Evolutionary conservation across 2,797 vertebrate species (phyloP), one percentile per base, ranked within the genome.

Genomic region (Lycodopsis pacificus): DNA sequence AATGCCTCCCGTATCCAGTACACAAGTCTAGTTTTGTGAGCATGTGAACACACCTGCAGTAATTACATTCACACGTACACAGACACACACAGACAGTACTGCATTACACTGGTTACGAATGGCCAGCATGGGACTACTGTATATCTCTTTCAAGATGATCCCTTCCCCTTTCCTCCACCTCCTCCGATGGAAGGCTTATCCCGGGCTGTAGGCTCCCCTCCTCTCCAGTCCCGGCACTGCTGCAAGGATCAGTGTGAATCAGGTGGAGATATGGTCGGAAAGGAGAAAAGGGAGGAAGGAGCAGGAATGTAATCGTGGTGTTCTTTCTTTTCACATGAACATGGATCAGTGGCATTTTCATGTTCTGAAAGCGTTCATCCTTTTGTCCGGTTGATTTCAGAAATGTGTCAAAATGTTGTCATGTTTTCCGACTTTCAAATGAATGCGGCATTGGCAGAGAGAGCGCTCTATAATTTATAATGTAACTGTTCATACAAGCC

Each of bases 221-320:
- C 46, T 76, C 65, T 79, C 48, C 73, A 22, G 58, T 79, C 77
- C 63, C 74, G 78, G 66, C 71, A 51, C 80, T 67, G 67, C 82
- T 75, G 69, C 82, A 65, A 56, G 71, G 85, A 88, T 89, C 81
- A 85, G 69, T 81, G 71, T 76, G 42, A 88, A 85, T 80, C 77
- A 78, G 83, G 74, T 67, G 22, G 71, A 85, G 72, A 84, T 79
- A 77, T 44, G 80, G 63, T 73, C 59, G 67, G 42, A 77, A 32
- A 80, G 59, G 54, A 80, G 73, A 76, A 76, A 57, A 69, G 63
- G 69, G 51, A 54, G 57, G 27, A 30, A 71, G 48, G 65, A 57
- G 34, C 48, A 78, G n/a, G 53, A 73, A 67, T 73, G 68, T 58
- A 77, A 81, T 78, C 25, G 7, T 25, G 27, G 15, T 46, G 20